Conservation (phyloP, 2,113 vertebrate genomes). For the Tinamus guttatus region DNA sequence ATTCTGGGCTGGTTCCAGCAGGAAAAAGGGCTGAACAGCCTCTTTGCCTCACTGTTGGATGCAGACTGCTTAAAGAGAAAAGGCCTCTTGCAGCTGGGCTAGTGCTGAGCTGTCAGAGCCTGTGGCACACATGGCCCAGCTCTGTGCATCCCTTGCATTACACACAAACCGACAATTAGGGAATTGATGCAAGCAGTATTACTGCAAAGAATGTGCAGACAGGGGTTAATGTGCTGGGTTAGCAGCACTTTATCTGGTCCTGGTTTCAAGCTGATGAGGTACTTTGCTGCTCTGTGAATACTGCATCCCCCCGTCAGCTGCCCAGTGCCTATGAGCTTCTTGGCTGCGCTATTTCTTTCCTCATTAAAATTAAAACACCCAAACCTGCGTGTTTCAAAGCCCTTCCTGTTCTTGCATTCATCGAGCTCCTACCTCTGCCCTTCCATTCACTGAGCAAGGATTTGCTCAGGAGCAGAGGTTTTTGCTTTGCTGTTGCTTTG, state of each 20-base stretch:
- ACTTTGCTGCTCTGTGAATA: neutral
- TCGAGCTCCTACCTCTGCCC: neutral
- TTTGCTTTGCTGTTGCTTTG: neutral
- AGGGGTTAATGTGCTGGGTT: accelerated
- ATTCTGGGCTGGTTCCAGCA: accelerated
- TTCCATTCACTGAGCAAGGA: neutral
- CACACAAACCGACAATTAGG: neutral
- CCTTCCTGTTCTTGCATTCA: neutral
- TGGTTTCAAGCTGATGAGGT: neutral
- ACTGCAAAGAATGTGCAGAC: accelerated
- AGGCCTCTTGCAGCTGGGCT: neutral
- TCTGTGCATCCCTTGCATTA: neutral
- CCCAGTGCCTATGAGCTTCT: neutral
- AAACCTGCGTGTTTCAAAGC: neutral
- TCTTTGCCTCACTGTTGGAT: neutral
- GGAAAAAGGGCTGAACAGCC: accelerated
- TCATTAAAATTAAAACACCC: neutral
- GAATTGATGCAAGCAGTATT: neutral
- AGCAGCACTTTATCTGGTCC: neutral
- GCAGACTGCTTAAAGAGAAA: neutral
- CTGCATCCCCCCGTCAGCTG: neutral
- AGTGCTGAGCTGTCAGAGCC: accelerated
- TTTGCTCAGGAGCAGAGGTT: neutral
- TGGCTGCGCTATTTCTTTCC: neutral
- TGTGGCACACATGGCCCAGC: accelerated